These are phyloP conservation scores for Antennarius striatus DNA, from an alignment of 2,113 vertebrate species.

Conservation along the genomic window DNA sequence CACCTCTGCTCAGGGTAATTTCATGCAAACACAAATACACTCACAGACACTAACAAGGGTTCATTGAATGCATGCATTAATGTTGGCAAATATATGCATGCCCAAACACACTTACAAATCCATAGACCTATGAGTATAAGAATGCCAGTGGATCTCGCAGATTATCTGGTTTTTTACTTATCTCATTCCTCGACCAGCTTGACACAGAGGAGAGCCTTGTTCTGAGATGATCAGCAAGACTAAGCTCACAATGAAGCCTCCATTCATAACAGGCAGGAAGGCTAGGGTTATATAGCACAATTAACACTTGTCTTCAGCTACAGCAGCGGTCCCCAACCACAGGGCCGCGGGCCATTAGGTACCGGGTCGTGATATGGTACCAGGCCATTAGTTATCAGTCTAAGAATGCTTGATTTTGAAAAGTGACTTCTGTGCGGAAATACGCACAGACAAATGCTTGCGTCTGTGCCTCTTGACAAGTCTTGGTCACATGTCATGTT, in stretches of 20 bases:
- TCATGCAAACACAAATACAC: slow-evolving; percentile 32
- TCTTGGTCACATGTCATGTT: too few species aligned
- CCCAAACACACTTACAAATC: neutral
- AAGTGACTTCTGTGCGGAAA: too few species aligned
- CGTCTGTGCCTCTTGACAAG: too few species aligned
- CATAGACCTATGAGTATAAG: neutral
- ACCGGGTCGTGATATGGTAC: too few species aligned
- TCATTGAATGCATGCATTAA: slow-evolving; percentile 21
- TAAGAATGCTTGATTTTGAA: too few species aligned
- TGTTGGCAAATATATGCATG: neutral
- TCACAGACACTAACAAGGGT: slow-evolving; percentile 20
- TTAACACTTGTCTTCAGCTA: neutral
- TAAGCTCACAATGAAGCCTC: slow-evolving; percentile 48
- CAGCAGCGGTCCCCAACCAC: neutral
- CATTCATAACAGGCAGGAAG: slow-evolving; percentile 7
- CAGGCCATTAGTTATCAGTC: too few species aligned
- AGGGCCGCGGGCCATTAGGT: too few species aligned
- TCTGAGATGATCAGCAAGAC: slow-evolving; percentile 32
- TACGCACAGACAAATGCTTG: too few species aligned
- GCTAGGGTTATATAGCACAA: neutral
- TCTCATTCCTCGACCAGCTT: slow-evolving; percentile 47
- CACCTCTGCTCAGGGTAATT: slow-evolving; percentile 22
- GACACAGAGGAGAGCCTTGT: slow-evolving; percentile 67
- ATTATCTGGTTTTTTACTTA: slow-evolving; percentile 55
- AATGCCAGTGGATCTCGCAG: slow-evolving; percentile 51